Evolutionary conservation across 1,140 invertebrate species (phyloP), one percentile per base, ranked within the genome.

Genomic region (Papilio polyxenes): DNA sequence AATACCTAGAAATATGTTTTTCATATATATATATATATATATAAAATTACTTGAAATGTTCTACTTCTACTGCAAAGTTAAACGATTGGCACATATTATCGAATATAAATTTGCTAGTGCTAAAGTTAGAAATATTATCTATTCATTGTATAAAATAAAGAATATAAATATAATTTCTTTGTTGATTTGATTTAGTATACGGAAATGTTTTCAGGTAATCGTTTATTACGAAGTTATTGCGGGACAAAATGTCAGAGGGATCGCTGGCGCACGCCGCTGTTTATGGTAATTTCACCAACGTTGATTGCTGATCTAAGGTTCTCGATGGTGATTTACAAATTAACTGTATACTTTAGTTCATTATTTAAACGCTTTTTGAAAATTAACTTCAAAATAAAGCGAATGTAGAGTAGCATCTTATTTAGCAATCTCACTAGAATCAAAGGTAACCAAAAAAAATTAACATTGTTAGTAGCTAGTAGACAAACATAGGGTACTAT

Each of bases 171-270:
- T 44, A 44, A 1, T 44, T 44, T 44, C 40, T 1, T 44, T 44
- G 40, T 0, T 72, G 15, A 15, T 72, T 72, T 15, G 31, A 72
- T 69, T 37, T 72, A 40, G 4, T 40, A 72, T 72, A 72, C 65
- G 65, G 65, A 72, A 72, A 37, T 11, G 62, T 23, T 69, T 13
- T 4, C n/a, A 69, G 65, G 31, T 72, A 37, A 72, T 72, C 31
- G 31, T 72, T 72, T 72, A 72, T 72, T 40, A 72, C 13, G 65
- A 72, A 72, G 65, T 72, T 72, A 72, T 40, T 72, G 13, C 31
- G 31, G 65, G 65, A 72, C 65, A 72, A 72, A 44, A 72, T 72
- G 65, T 37, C 65, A 72, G 10, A 37, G 31, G n/a, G 4, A 40
- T 72, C 31, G 65, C 65, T 31, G 23, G 31, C 15, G 53, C 65